Evolutionary conservation across 2,888 invertebrate genomes (phyloP).

Genomic region (Diploptera punctata): DNA sequence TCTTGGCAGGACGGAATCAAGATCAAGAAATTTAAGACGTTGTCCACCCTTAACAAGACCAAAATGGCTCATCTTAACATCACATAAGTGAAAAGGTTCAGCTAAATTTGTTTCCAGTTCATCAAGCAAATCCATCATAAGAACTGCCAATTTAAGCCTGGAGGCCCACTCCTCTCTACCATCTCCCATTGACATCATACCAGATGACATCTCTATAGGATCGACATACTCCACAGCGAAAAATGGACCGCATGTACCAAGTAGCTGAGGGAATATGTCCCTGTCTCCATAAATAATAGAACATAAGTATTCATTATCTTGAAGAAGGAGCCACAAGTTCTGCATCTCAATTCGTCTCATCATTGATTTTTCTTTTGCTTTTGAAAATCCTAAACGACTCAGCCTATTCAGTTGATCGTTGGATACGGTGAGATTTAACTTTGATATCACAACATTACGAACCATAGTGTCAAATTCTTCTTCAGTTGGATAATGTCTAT

Average conservation of each 20-base stretch:
- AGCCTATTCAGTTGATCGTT: conserved; percentile 59
- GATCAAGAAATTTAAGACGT: conserved; percentile 67
- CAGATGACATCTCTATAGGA: conserved; percentile 53
- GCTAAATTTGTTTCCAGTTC: conserved; percentile 64
- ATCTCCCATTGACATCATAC: conserved; percentile 57
- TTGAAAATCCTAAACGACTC: conserved; percentile 55
- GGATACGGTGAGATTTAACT: conserved; percentile 62
- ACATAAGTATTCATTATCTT: conserved; percentile 71
- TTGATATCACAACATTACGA: conserved; percentile 58
- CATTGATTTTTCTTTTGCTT: conserved; percentile 32
- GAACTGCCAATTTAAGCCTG: conserved; percentile 62
- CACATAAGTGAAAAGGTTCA: conserved; percentile 70
- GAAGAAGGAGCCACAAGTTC: conserved; percentile 67
- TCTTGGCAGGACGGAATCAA: conserved; percentile 67
- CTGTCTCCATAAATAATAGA: conserved; percentile 64
- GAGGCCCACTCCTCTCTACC: conserved; percentile 64
- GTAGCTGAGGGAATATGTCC: conserved; percentile 68
- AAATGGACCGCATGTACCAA: conserved; percentile 71
- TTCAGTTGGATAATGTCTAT: conserved; percentile 60
- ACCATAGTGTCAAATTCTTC: conserved; percentile 61
- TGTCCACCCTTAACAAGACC: conserved; percentile 61
- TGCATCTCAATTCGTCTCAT: conserved; percentile 58
- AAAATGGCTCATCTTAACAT: conserved; percentile 71
- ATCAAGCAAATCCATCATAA: conserved; percentile 67
- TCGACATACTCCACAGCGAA: conserved; percentile 70